Base-by-base conservation (phyloP, 2,797 vertebrate genomes). In the Urophycis tenuis region DNA sequence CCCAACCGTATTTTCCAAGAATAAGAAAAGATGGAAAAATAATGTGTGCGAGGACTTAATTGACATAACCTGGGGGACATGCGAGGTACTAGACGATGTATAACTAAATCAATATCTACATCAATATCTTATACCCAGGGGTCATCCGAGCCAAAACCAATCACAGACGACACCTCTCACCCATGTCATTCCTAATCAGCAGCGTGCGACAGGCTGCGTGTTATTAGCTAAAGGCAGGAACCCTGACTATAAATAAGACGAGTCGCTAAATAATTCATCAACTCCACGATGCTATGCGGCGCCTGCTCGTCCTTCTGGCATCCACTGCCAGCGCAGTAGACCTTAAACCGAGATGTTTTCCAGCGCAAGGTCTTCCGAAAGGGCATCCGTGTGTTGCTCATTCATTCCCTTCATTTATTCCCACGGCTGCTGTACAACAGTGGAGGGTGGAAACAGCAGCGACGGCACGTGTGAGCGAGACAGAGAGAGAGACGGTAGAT, bases 191-290 rank as follows among this genome's bases (percentile, higher is more conserved):
- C 80, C 83, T 31, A 73, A 10, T 25, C 78, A 82, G 80, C 81
- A 60, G 71, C 22, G 45, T 45, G 76, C 30, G 15, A 77, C 75
- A 79, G 53, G 12, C 39, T 34, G 45, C 35, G 72, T 81, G 80
- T 85, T 78, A 80, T 84, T 75, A 80, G 79, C 14, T 34, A 75
- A 3, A 9, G 80, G 77, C 45, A 85, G 84, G 29, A 74, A 80
- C 81, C 78, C 79, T 45, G 70, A 77, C 64, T 77, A 73, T 34
- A 75, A 15, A 72, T 75, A 80, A 75, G 32, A 41, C 45, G 29
- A 10, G 6, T 39, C 35, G 19, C 30, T 33, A 22, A 67, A 67
- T 33, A 69, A 69, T 39, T 29, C 5, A 75, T 17, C 0, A 36
- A 36, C 14, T 34, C n/a, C 32, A 14, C 6, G 32, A 35, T 17